Evolutionary conservation across 2,113 vertebrate species (phyloP).

Genomic region (Gavialis gangeticus): DNA sequence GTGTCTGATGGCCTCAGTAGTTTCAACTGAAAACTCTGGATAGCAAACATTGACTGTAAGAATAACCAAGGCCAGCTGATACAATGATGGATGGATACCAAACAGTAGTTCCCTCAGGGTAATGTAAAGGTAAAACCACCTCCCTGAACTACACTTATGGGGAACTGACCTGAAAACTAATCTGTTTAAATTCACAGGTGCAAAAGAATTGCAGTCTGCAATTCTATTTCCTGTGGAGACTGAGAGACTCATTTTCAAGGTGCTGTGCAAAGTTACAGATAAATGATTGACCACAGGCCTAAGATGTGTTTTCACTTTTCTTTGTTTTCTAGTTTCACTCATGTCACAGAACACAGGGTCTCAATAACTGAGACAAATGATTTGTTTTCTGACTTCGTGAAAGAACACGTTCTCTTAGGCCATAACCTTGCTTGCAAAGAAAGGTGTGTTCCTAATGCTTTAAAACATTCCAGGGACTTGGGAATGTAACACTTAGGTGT

Average conservation of each 20-base stretch:
- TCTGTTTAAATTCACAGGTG: background rate
- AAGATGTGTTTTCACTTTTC: background rate
- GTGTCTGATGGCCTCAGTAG: background rate
- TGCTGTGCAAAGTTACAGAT: background rate
- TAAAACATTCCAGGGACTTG: background rate
- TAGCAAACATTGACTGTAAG: background rate
- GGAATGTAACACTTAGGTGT: background rate
- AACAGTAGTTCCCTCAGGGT: background rate
- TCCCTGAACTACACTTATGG: background rate
- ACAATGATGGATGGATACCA: background rate
- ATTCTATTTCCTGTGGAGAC: background rate
- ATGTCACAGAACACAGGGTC: background rate
- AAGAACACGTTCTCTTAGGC: background rate
- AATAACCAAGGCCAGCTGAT: background rate
- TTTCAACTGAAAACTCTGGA: rapidly evolving
- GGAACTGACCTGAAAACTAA: background rate
- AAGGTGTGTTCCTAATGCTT: background rate
- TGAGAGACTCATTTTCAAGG: background rate
- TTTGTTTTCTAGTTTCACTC: background rate
- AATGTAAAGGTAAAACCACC: background rate
- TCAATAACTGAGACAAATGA: background rate
- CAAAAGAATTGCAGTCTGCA: background rate
- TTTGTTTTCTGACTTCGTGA: background rate
- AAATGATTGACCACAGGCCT: background rate
- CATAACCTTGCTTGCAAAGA: background rate